Evolutionary conservation across 92 coral and sea anemone genomes (phyloP).

Genomic region (Pocillopora meandrina): DNA sequence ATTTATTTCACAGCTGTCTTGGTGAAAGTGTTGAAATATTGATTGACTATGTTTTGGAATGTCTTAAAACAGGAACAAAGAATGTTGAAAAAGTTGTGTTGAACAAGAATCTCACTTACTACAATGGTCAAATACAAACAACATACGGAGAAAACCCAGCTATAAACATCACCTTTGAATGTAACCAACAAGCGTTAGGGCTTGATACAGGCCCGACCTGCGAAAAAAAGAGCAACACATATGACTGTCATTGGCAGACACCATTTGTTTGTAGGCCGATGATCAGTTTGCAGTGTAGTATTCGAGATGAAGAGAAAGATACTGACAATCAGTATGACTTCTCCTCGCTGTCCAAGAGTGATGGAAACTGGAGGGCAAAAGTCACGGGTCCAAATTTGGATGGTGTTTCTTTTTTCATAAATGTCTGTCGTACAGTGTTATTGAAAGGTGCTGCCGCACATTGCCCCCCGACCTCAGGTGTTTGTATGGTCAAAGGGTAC

Average conservation of each 20-base stretch:
- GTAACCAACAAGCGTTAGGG: slow-evolving; percentile 11
- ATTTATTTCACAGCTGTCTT: no score
- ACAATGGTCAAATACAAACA: slow-evolving; percentile 36
- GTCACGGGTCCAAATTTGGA: not conserved
- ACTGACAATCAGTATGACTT: slow-evolving; percentile 72
- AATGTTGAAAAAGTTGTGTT: not conserved
- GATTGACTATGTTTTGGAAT: no score
- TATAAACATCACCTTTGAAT: slow-evolving; percentile 35
- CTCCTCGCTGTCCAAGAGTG: slow-evolving; percentile 60
- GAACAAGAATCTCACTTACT: slow-evolving; percentile 16
- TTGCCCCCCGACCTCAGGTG: slow-evolving; percentile 80
- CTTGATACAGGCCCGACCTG: slow-evolving; percentile 25
- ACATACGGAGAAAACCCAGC: slow-evolving; percentile 14
- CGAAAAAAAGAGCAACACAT: slow-evolving; percentile 31
- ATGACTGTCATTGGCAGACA: slow-evolving; percentile 68
- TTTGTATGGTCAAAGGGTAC: slow-evolving; percentile 74
- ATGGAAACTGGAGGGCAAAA: slow-evolving; percentile 80
- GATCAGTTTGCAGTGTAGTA: slow-evolving; percentile 81
- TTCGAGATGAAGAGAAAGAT: slow-evolving; percentile 38
- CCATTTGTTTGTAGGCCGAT: slow-evolving; percentile 79
- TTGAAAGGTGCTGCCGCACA: slow-evolving; percentile 37
- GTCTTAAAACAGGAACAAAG: not conserved
- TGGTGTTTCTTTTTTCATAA: slow-evolving; percentile 61
- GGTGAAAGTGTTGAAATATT: no score
- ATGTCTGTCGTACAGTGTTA: slow-evolving; percentile 81